A percentile compares a stretch with the other conserved stretches of the same genome.
phyloP scores from a whole-genome alignment of 2,113 vertebrate genomes.

The Chaetorhynchus papuensis region DNA sequence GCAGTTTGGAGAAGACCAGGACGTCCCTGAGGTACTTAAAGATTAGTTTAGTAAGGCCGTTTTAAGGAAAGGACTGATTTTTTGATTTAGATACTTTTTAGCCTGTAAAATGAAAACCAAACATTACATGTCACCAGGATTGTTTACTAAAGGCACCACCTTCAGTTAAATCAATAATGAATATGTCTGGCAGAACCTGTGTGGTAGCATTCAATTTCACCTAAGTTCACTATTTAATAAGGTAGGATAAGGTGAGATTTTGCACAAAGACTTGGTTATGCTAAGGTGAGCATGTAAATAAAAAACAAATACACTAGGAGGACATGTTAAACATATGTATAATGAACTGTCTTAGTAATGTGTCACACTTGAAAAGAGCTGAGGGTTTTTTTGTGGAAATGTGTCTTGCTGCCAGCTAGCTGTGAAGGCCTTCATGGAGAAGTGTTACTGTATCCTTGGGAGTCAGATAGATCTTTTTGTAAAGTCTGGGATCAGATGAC shows the following conservation, averaged over 20 bases:
- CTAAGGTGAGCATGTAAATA: neutral
- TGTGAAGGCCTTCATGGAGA: neutral
- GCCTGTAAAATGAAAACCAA: neutral
- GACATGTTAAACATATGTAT: neutral
- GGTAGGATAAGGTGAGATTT: neutral
- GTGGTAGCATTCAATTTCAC: neutral
- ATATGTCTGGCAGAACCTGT: neutral
- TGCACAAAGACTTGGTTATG: neutral
- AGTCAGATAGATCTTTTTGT: neutral
- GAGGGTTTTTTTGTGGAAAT: neutral
- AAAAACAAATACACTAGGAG: neutral
- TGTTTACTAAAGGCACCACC: neutral
- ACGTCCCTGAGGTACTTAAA: neutral
- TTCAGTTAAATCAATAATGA: neutral
- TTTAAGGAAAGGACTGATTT: neutral
- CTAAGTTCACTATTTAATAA: neutral
- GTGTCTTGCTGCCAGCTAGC: neutral
- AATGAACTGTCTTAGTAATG: neutral
- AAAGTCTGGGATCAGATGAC: neutral
- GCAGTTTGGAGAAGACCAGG: neutral
- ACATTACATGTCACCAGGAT: neutral
- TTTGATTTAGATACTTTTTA: neutral
- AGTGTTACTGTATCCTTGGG: neutral
- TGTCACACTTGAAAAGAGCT: neutral
- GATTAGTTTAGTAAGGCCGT: rapidly evolving